These are phyloP conservation scores for Tenthredo scrophulariae DNA, from an alignment of 2,888 invertebrate genomes.

Conservation along the genomic window DNA sequence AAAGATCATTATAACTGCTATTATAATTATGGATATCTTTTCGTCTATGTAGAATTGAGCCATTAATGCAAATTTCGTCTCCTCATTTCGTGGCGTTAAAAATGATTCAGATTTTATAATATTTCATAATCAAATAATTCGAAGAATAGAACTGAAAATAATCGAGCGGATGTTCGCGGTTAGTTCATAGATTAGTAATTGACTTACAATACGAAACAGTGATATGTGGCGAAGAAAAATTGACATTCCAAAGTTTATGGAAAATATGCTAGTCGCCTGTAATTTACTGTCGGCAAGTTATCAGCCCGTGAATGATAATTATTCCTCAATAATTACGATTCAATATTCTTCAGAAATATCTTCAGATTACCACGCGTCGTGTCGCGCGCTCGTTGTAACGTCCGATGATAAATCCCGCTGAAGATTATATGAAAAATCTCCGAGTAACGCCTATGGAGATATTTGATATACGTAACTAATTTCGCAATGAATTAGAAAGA, in stretches of 20 bases:
- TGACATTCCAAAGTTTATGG: conserved; percentile 20
- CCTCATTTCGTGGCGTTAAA: background rate
- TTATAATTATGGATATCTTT: background rate
- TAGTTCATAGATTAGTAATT: background rate
- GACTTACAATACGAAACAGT: background rate
- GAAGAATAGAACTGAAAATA: background rate
- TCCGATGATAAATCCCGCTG: background rate
- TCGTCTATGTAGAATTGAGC: background rate
- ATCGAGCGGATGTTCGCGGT: background rate
- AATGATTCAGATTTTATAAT: background rate
- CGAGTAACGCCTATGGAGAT: background rate
- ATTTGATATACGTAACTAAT: background rate
- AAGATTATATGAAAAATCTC: background rate
- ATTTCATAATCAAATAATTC: background rate
- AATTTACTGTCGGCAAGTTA: background rate
- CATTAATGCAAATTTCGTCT: conserved; percentile 13
- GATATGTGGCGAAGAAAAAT: background rate
- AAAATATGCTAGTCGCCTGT: background rate
- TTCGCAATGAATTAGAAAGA: background rate
- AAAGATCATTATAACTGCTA: background rate
- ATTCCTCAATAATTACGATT: background rate
- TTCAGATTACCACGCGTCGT: background rate
- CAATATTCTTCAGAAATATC: background rate
- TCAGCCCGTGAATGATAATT: background rate
- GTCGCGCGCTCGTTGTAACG: too few species aligned